phyloP scores from a whole-genome alignment of 2,888 invertebrate genomes.

The Philereme vetulata region DNA sequence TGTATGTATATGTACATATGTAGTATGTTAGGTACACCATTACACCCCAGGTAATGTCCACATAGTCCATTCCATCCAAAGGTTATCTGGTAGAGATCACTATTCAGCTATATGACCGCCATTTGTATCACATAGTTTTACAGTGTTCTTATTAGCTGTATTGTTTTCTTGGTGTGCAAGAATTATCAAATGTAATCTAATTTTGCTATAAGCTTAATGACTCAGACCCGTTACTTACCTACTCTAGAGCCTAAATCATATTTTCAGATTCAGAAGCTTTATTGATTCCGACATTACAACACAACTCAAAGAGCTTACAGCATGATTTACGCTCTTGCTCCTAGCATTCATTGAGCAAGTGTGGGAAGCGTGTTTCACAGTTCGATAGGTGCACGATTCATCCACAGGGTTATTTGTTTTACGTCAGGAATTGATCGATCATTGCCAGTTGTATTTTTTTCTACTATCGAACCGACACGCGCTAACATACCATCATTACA shows the following conservation, averaged over 20 bases:
- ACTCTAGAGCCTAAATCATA: conserved; percentile 10
- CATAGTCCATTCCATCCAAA: too few relatives aligned
- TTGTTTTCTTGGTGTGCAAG: too few relatives aligned
- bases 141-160: too few relatives aligned
- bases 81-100: too few relatives aligned
- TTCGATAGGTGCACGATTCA: conserved; percentile 63
- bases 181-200: too few relatives aligned
- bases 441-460: conserved; percentile 63
- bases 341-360: conserved; percentile 36
- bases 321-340: conserved; percentile 23
- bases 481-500: conserved; percentile 37
- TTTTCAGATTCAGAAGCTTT: conserved; percentile 16
- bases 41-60: too few relatives aligned
- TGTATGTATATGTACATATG: too few relatives aligned
- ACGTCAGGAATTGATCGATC: conserved; percentile 78
- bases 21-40: too few relatives aligned
- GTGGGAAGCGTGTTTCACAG: conserved; percentile 56
- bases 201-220: neutral
- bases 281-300: conserved; percentile 16
- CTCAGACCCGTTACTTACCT: conserved; percentile 2
- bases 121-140: too few relatives aligned
- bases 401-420: conserved; percentile 74
- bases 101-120: too few relatives aligned
- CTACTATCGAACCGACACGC: conserved; percentile 58
- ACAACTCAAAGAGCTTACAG: conserved; percentile 14